A percentile compares a stretch with the other conserved stretches of the same genome.
Conservation (phyloP, 1,140 invertebrate species). For the Pseudoatta argentina region DNA sequence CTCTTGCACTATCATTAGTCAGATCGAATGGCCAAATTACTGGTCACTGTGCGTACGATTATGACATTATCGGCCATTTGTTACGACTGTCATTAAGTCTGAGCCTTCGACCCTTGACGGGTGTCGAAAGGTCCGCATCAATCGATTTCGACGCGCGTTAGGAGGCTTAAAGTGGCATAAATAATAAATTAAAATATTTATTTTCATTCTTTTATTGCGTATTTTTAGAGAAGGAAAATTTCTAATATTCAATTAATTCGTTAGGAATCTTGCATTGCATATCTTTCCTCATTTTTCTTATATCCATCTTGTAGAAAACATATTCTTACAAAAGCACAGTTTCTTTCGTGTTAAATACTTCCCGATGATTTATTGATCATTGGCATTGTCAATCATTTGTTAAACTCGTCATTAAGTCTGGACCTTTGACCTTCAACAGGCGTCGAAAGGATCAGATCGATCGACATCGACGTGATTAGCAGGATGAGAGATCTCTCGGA, state of each 20-base stretch:
- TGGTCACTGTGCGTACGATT: slow-evolving; percentile 63
- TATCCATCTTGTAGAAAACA: background rate
- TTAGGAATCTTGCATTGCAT: background rate
- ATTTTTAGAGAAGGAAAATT: background rate
- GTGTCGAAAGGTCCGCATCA: slow-evolving; percentile 17
- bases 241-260: background rate
- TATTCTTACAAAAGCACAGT: background rate
- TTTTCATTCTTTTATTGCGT: background rate
- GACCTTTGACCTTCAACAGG: slow-evolving; percentile 67
- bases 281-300: background rate
- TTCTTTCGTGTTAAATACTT: slow-evolving; percentile 38
- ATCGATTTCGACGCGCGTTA: slow-evolving; percentile 40
- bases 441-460: slow-evolving; percentile 65
- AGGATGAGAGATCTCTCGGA: background rate
- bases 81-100: slow-evolving; percentile 73
- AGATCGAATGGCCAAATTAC: slow-evolving; percentile 67
- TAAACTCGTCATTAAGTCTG: slow-evolving; percentile 70
- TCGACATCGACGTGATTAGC: slow-evolving; percentile 54
- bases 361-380: slow-evolving; percentile 40
- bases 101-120: slow-evolving; percentile 32
- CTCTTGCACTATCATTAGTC: slow-evolving; percentile 43
- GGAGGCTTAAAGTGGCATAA: background rate
- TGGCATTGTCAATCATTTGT: slow-evolving; percentile 72
- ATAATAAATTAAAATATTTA: slow-evolving; percentile 7
- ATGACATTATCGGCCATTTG: slow-evolving; percentile 73